A percentile compares a stretch with the other conserved stretches of the same genome.
Evolutionary conservation across 2,113 vertebrate genomes (phyloP).

Genomic region (Osmerus eperlanus): DNA sequence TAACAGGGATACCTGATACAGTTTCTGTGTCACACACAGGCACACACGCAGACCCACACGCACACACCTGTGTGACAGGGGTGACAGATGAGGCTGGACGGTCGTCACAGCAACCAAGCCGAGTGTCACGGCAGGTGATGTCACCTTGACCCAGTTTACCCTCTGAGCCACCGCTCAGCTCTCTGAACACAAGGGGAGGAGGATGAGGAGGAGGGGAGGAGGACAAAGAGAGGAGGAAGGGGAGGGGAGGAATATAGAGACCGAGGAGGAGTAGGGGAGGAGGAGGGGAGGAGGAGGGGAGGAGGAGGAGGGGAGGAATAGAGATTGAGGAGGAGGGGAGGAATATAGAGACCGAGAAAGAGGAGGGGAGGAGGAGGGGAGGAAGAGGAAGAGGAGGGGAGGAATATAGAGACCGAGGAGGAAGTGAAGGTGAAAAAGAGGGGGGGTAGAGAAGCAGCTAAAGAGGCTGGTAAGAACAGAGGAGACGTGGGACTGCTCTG

Average conservation of each 20-base stretch:
- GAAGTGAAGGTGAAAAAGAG: too few species aligned
- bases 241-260: background rate
- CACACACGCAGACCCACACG: background rate
- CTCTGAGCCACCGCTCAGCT: conserved; percentile 7
- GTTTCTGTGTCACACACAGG: conserved; percentile 3
- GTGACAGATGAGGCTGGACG: conserved; percentile 57
- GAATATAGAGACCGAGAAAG: too few species aligned
- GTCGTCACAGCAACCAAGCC: conserved; percentile 35
- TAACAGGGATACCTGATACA: background rate
- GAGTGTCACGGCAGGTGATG: conserved; percentile 39
- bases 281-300: background rate
- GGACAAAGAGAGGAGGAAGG: background rate
- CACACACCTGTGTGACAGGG: conserved; percentile 43
- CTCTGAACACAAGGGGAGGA: background rate
- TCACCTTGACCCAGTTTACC: conserved; percentile 55
- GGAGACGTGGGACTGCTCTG: background rate
- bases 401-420: background rate
- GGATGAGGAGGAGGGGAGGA: too few species aligned
- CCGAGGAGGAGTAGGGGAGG: too few species aligned
- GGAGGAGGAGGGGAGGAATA: too few species aligned
- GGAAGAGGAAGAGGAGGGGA: background rate
- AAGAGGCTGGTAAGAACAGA: background rate
- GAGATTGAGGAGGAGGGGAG: too few species aligned
- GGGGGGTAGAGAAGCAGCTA: too few species aligned
- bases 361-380: background rate